Base-by-base conservation (phyloP, 2,888 invertebrate species). In the Chrysomela aeneicollis region DNA sequence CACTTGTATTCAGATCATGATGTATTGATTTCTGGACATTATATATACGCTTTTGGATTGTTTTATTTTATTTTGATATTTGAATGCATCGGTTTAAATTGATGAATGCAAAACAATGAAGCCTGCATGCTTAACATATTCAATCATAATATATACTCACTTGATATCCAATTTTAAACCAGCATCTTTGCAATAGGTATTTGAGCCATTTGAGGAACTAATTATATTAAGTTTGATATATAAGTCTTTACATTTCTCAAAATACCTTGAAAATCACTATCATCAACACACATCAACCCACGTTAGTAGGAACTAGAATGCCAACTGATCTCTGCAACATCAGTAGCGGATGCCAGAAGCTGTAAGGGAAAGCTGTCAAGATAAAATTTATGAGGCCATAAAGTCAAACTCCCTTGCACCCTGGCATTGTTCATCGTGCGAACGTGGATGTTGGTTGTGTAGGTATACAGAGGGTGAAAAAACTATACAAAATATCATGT, bases 361-460 rank as follows among this genome's bases (percentile, higher is more conserved):
- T 51, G 50, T 57, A 62, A 65, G 65, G 65, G 65, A 65, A 59
- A 54, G 61, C 83, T 84, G 84, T 83, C 84, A 84, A 82, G 81
- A 82, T 79, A 82, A 85, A 85, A 86, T 86, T 86, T 86, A 86
- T 85, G 81, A 58, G 80, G 80, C 78, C 71, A 68, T 75, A 69
- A 74, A 74, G 70, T 74, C 74, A 74, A 75, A 77, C 76, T 78
- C 78, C 78, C 77, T 74, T 76, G 71, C 70, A 73, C 68, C 72
- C 59, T 32, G 66, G 68, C 53, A 66, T 68, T 68, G 67, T 68
- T 64, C 63, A 57, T 37, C 61, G 65, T 71, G 68, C 62, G 68
- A 71, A 68, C 69, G 63, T 63, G n/a, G n/a, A n/a, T n/a, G 52
- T 15, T 42, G 42, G 6, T 15, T 42, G 42, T 42, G 4, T 58